Evolutionary conservation across 2,113 vertebrate genomes (phyloP), one percentile per base, ranked within the genome.

Genomic region (Scytalopus superciliaris): DNA sequence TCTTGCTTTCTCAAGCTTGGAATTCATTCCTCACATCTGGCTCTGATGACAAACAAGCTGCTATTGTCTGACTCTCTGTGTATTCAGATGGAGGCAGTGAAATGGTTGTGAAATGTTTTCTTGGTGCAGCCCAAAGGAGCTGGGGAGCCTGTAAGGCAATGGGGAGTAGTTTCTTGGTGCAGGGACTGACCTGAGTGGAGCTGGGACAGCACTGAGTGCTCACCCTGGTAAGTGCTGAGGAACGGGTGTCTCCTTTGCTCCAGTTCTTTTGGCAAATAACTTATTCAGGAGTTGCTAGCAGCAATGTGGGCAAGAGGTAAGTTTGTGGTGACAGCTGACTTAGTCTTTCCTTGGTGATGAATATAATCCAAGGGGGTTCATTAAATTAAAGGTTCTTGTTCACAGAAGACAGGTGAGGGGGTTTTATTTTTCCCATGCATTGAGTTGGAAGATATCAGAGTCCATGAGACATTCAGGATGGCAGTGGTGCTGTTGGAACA

Each of bases 21-120:
- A 93, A 81, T 86, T 55, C n/a, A 9, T 27, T n/a, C 50, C 93
- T 93, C 14, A 21, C 64, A 39, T 86, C 87, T 93, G 93, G 49
- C 89, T 88, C 39, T 28, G 87, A 10, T 18, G 8, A 33, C 2
- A 66, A 90, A 77, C 94, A 96, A 93, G 92, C 90, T 53, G 76
- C 83, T 56, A 7, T 87, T 92, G 93, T 96, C 47, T 33, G 27
- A 8, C 14, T 25, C 10, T n/a, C 1, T 68, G 69, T 76, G 67
- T 25, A 22, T 39, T 88, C 56, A 21, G 81, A 5, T 6, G 67
- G 72, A 67, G 87, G 59, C 74, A 14, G n/a, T 3, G 60, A 23
- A 33, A 33, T 55, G 87, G 2, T 30, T 40, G 1, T 74, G 2
- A 45, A 45, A 18, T 8, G 17, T 24, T 22, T 56, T 39, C 73